phyloP scores from a whole-genome alignment of 2,888 invertebrate species.

The Amaurobius ferox region DNA sequence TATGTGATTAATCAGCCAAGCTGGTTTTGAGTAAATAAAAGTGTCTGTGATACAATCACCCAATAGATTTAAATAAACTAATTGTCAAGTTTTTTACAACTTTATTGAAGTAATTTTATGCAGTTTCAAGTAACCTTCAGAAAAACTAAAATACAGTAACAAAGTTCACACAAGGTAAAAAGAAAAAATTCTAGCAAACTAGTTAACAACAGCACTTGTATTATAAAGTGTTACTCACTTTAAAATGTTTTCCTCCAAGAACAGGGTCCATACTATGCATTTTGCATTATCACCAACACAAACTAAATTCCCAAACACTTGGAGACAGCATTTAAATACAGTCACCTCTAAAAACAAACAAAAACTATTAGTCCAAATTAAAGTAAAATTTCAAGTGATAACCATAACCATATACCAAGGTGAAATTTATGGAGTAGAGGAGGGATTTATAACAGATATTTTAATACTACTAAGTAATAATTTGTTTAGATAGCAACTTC shows the following conservation, averaged over 20 bases:
- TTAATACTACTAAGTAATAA: too few species aligned
- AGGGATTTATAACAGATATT: too few species aligned
- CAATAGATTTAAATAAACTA: neutral
- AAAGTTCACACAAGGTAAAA: neutral
- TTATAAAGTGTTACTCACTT: neutral
- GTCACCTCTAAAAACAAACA: slow-evolving; percentile 26
- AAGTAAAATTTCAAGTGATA: neutral
- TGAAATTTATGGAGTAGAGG: neutral
- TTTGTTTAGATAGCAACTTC: too few species aligned
- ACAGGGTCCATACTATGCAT: slow-evolving; percentile 32
- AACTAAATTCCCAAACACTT: slow-evolving; percentile 49
- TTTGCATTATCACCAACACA: slow-evolving; percentile 21
- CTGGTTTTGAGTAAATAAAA: too few species aligned
- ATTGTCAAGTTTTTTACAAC: neutral
- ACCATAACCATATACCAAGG: neutral
- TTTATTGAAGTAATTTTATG: too few species aligned
- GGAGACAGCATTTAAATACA: slow-evolving; percentile 31
- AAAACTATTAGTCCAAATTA: neutral
- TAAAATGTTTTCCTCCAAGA: slow-evolving; percentile 25
- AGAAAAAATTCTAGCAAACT: neutral
- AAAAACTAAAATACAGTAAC: neutral
- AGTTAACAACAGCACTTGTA: too few species aligned
- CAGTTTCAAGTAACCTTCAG: too few species aligned
- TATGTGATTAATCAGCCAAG: too few species aligned
- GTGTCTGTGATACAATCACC: too few species aligned